Percentiles rank a stretch among this genome's conserved stretches.
phyloP scores from a whole-genome alignment of 2,888 invertebrate species.

The Drosophila paranaensis region DNA sequence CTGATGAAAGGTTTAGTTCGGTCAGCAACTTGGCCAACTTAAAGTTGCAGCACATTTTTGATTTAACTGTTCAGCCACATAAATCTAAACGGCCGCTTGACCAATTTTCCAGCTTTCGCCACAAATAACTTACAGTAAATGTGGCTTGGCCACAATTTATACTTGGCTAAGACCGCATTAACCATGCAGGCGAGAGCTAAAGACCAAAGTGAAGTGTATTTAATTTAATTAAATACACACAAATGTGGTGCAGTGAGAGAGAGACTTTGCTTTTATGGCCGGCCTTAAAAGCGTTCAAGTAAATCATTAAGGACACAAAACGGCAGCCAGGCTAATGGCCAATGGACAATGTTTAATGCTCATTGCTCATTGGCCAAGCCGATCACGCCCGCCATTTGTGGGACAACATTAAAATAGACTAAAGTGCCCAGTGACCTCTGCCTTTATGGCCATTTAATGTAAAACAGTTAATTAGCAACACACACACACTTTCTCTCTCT shows the following conservation, averaged over 20 bases:
- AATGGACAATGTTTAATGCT: conserved; percentile 37
- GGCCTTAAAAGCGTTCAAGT: conserved; percentile 66
- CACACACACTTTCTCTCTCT: conserved; percentile 37
- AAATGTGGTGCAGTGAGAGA: conserved; percentile 14
- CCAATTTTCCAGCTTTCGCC: conserved; percentile 23
- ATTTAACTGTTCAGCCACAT: conserved; percentile 54
- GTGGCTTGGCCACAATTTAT: conserved; percentile 75
- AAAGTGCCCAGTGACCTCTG: conserved; percentile 58
- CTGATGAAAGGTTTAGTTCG: conserved; percentile 31
- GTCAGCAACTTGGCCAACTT: conserved; percentile 7
- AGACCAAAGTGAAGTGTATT: conserved; percentile 63
- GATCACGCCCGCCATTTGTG: conserved; percentile 72
- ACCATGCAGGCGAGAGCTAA: conserved; percentile 51
- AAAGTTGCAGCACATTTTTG: conserved; percentile 68
- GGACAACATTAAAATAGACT: conserved; percentile 71
- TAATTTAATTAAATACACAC: conserved; percentile 74
- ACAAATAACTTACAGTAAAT: conserved; percentile 74
- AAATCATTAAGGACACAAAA: conserved; percentile 66
- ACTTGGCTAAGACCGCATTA: conserved; percentile 71
- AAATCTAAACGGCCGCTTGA: conserved; percentile 32
- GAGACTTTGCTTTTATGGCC: conserved; percentile 53
- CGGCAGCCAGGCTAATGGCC: conserved; percentile 28
- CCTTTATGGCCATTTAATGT: conserved; percentile 78
- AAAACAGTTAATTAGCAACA: conserved; percentile 77
- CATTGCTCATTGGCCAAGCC: conserved; percentile 64